Conservation (phyloP, 1,140 invertebrate species). For the Caligus rogercresseyi region DNA sequence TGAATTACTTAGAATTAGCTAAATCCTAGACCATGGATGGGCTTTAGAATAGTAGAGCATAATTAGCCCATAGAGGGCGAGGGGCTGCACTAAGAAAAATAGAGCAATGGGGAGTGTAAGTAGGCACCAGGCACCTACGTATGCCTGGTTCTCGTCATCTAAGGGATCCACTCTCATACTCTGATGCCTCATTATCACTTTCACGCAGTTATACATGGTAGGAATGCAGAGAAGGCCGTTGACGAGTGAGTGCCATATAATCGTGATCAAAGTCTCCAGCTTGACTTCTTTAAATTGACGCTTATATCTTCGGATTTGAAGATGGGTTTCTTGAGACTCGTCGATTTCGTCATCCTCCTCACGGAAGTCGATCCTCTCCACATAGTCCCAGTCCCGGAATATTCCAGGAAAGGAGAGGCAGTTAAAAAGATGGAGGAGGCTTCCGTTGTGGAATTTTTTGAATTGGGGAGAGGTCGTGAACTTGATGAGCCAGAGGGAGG, state of each 20-base stretch:
- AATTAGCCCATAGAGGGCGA: neutral
- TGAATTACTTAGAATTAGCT: neutral
- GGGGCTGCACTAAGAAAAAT: neutral
- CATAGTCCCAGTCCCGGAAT: neutral
- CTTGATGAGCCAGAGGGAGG: neutral
- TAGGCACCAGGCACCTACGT: neutral
- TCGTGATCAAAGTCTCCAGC: neutral
- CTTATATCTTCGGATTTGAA: neutral
- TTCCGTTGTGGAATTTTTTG: neutral
- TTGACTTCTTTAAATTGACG: neutral
- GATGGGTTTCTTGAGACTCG: neutral
- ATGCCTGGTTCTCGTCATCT: neutral
- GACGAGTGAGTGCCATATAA: neutral
- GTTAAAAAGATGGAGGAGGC: neutral
- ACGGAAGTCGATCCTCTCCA: neutral
- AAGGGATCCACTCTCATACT: neutral
- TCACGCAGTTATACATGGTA: neutral
- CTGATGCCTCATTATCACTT: neutral
- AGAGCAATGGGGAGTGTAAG: neutral
- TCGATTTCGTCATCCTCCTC: neutral
- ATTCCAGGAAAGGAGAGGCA: neutral
- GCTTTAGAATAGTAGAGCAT: neutral
- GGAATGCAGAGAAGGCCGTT: neutral
- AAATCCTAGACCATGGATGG: neutral
- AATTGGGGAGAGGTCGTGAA: neutral